Base-by-base conservation (phyloP, 2,888 invertebrate genomes). In the Lapara coniferarum region DNA sequence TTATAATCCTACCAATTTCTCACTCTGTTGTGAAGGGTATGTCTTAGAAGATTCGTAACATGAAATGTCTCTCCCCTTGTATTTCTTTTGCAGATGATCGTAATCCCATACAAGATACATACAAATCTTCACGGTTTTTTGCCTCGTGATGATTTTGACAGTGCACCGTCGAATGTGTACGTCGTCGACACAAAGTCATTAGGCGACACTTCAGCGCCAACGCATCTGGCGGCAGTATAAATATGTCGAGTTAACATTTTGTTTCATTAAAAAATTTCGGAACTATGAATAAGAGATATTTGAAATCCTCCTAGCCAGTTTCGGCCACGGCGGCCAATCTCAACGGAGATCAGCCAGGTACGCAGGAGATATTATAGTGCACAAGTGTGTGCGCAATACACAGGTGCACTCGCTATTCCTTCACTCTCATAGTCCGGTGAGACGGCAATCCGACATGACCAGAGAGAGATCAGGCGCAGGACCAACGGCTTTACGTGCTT, bases 171-270 rank as follows among this genome's bases (percentile, higher is more conserved):
- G 89, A 91, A 85, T 90, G 90, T 88, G 91, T 89, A 91, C 89
- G 89, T 93, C 92, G 88, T 91, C 93, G 85, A 89, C 83, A 78
- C 81, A 85, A 80, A 86, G 87, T 91, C 92, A 93, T 93, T 93
- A 93, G 93, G 91, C 88, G 88, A 85, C 89, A 86, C 83, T 82
- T 84, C 84, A 77, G 82, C 83, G 82, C 78, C 74, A 70, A 80
- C 85, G 85, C 93, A 93, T 92, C 91, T 93, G 92, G 87, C 81
- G 77, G 80, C 89, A 80, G 82, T 79, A 85, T 89, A 80, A 78
- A 79, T 78, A 63, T 53, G 25, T 69, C 58, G 19, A 37, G 63
- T 63, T 67, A 53, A 44, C 59, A 44, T 53, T 66, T 37, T 37
- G 37, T 37, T 37, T 37, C 37, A 37, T 37, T 37, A 37, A 37